Evolutionary conservation across 2,888 invertebrate species (phyloP), one percentile per base, ranked within the genome.

Genomic region (Pyrrhosoma nymphula): DNA sequence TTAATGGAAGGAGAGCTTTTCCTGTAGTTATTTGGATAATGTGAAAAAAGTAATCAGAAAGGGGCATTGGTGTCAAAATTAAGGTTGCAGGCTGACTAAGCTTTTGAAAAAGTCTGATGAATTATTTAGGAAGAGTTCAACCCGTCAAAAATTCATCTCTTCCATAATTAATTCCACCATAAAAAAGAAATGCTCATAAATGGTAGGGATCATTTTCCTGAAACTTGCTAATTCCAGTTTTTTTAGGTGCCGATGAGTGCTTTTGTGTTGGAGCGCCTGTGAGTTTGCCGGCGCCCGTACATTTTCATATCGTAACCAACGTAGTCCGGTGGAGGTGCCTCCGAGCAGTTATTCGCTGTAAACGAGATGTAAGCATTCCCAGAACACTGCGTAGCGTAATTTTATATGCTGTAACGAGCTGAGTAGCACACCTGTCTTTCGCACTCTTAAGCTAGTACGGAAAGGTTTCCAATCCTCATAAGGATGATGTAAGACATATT

Each of bases 401-500:
- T 88, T 47, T 39, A 39, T 47, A 88, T 16, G 4, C 88, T 88
- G 47, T 26, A 89, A 23, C 39, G 12, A 16, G 23, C 89, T 26
- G 89, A 89, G 89, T 10, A 89, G 55, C 47, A 55, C 89, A 89
- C 89, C 55, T 89, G 89, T n/a, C 89, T 26, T 47, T 16, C 26
- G 26, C 12, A 47, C 20, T 23, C 47, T 4, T n/a, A 1, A 4
- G 26, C 3, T 69, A 23, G 23, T 69, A 69, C n/a, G 69, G 2
- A 12, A 69, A 23, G 8, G 0, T 69, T 26, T 69, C 4, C 23
- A 23, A 69, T 4, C 47, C 20, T 8, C 6, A 60, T 8, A 60
- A 60, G 60, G 20, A 20, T 20, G 18, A 0, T 60, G 60, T 60
- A 60, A 1, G 20, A 60, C 60, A 20, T 60, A 60, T 1, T 10